These are phyloP conservation scores for Elanoides forficatus DNA, from an alignment of 2,113 vertebrate species.

Conservation along the genomic window DNA sequence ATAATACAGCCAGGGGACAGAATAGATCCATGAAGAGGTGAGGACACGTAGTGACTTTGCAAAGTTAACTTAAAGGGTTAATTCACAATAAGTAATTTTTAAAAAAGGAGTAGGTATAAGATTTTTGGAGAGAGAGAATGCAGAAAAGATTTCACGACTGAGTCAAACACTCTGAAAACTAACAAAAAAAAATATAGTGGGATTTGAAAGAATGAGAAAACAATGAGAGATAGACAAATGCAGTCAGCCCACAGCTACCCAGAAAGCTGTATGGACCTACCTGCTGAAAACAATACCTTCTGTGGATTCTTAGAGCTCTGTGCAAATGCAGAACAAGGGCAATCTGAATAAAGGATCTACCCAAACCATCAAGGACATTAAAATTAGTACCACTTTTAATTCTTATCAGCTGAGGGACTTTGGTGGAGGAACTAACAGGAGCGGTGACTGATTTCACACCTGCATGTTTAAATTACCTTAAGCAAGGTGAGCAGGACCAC, in stretches of 20 bases:
- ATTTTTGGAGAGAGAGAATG: background rate
- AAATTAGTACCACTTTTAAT: background rate
- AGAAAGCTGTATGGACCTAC: background rate
- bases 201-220: background rate
- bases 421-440: background rate
- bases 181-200: too few relatives aligned
- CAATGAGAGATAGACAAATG: accelerated
- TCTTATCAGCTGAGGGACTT: background rate
- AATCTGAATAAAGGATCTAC: background rate
- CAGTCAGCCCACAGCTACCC: background rate
- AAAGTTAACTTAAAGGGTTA: background rate
- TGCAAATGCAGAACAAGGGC: background rate
- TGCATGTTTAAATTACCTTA: background rate
- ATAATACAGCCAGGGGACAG: background rate
- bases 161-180: background rate
- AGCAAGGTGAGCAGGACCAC: background rate
- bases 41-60: background rate
- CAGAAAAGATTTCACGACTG: background rate
- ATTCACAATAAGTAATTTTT: background rate
- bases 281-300: background rate
- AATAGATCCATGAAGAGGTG: background rate
- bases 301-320: background rate
- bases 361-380: background rate
- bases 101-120: background rate
- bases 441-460: background rate